Evolutionary conservation across 2,797 vertebrate genomes (phyloP).

Genomic region (Cryptoprocta ferox): DNA sequence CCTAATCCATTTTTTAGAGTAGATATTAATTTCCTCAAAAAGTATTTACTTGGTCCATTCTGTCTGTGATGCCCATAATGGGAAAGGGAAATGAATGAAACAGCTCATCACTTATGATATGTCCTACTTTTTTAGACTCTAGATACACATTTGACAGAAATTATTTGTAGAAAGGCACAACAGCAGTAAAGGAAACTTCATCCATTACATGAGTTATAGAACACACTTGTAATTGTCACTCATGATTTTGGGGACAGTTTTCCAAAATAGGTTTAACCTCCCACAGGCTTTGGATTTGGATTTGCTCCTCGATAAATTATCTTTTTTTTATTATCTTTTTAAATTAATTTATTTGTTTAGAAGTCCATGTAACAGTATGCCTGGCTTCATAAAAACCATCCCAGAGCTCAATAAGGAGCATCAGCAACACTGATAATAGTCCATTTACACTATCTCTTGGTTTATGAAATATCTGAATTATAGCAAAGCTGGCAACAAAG

Average conservation of each 20-base stretch:
- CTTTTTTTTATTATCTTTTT: not conserved
- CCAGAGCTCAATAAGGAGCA: not conserved
- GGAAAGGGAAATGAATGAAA: not conserved
- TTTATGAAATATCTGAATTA: not conserved
- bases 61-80: not conserved
- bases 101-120: not conserved
- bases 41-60: not conserved
- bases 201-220: not conserved
- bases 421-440: not conserved
- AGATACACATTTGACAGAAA: not conserved
- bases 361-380: not conserved
- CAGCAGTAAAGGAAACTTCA: not conserved
- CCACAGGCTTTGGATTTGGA: not conserved
- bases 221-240: not conserved
- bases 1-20: not conserved
- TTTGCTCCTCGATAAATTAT: not conserved
- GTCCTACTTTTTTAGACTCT: not conserved
- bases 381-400: not conserved
- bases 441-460: not conserved
- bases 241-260: not conserved
- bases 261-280: conserved; percentile 5
- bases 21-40: not conserved
- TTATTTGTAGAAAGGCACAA: not conserved
- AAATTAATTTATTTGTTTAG: not conserved
- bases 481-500: not conserved